Conservation (phyloP, 2,113 vertebrate genomes). For the Pycnonotus jocosus region DNA sequence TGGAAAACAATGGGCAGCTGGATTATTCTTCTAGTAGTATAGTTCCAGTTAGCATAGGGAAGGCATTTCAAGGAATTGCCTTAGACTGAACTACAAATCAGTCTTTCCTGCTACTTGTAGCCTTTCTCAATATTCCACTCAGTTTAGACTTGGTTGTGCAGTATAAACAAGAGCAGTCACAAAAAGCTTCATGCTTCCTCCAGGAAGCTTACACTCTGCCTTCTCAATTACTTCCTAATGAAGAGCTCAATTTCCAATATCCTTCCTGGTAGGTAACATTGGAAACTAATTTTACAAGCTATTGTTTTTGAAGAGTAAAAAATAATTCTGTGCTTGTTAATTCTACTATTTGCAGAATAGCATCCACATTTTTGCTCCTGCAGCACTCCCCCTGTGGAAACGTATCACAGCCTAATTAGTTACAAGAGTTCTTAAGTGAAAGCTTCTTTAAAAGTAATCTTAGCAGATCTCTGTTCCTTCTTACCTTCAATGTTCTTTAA, state of each 20-base stretch:
- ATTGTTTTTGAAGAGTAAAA: not conserved
- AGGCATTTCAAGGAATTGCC: not conserved
- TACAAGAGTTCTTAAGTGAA: conserved; percentile 28
- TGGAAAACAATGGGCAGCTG: not conserved
- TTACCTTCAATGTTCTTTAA: conserved; percentile 21
- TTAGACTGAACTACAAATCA: not conserved
- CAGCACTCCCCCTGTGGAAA: not conserved
- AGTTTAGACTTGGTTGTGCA: not conserved
- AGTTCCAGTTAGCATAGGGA: not conserved
- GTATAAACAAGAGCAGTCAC: not conserved
- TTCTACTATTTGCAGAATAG: not conserved
- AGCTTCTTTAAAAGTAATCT: conserved; percentile 52
- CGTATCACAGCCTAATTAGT: not conserved
- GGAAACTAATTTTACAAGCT: not conserved
- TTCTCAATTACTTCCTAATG: not conserved
- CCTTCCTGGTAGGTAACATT: not conserved
- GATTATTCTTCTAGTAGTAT: not conserved
- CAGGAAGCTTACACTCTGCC: not conserved
- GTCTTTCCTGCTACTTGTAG: not conserved
- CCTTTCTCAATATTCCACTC: not conserved
- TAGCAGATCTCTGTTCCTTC: not conserved
- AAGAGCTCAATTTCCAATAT: not conserved
- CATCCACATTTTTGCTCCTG: not conserved
- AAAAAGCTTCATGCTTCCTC: not conserved
- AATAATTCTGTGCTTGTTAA: not conserved